A percentile compares a stretch with the other conserved stretches of the same genome.
phyloP scores from a whole-genome alignment of 2,797 vertebrate genomes.

The Percopsis omiscomaycus region DNA sequence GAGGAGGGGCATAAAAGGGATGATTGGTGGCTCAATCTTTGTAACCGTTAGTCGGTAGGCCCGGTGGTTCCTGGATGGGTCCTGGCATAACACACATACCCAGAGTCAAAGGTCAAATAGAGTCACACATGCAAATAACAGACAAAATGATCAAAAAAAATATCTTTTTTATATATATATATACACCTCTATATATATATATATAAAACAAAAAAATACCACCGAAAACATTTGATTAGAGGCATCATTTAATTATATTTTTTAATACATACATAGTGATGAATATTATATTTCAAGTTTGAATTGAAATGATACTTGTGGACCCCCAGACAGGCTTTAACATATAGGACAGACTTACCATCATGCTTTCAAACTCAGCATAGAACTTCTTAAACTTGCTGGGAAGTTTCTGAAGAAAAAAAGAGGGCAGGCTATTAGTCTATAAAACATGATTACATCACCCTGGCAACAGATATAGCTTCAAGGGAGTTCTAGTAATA shows the following conservation, averaged over 20 bases:
- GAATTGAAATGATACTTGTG: not conserved
- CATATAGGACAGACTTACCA: constrained; percentile 79
- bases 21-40: constrained; percentile 95
- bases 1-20: constrained; percentile 97
- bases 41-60: constrained; percentile 92
- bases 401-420: constrained; percentile 90
- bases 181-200: too few species aligned
- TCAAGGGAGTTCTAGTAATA: not conserved
- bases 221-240: too few species aligned
- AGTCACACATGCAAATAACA: not conserved
- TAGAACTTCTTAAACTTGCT: constrained; percentile 99
- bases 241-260: too few species aligned
- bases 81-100: constrained; percentile 72
- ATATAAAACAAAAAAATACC: too few species aligned
- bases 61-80: constrained; percentile 96
- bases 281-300: not conserved
- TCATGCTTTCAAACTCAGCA: constrained; percentile 97
- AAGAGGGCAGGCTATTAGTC: constrained; percentile 41
- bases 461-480: not conserved
- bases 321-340: not conserved
- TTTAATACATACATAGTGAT: too few species aligned
- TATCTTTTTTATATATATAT: too few species aligned
- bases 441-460: not conserved
- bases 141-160: too few species aligned
- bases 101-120: constrained; percentile 3